Base-by-base conservation (phyloP, 2,888 invertebrate genomes). In the Carcina quercana region DNA sequence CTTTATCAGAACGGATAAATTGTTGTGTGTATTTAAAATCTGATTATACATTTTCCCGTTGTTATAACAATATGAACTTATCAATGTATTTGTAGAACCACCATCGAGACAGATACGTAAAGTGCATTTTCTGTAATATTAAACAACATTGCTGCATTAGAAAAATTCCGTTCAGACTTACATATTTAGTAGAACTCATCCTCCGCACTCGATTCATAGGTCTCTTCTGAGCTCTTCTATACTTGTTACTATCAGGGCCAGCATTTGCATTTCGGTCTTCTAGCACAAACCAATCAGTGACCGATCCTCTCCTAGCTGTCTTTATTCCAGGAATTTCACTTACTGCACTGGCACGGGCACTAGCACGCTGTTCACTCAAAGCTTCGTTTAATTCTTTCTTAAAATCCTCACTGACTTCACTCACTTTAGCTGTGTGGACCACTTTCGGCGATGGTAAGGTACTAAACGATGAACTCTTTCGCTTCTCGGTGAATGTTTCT, bases 151-250 rank as follows among this genome's bases (percentile, higher is more conserved):
- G n/a, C n/a, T n/a, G n/a, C n/a, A n/a, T n/a, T n/a, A n/a, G n/a
- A n/a, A n/a, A n/a, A n/a, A n/a, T n/a, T n/a, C n/a, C n/a, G n/a
- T n/a, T n/a, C n/a, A n/a, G n/a, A n/a, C 83, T 83, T 48, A 83
- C 83, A 45, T 80, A 83, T 83, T 83, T 83, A 1, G 83, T 83
- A 4, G 83, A 83, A 55, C 83, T 83, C 45, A 79, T 79, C 42
- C 83, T 57, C 8, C 83, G 50, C 3, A 83, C 79, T 14, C 78
- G 50, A 40, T 78, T 72, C 28, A 59, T 42, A 1, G 70, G 64
- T 38, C 79, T 82, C 59, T 71, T 74, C 57, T 69, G 59, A 1
- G 72, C 73, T 38, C 79, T 53, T 34, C 58, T 61, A 42, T 80
- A 80, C 36, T 64, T 74, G 35, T 79, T 75, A 22, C 47, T 41